Evolutionary conservation across 2,888 invertebrate genomes (phyloP).

Genomic region (Atethmia centrago): DNA sequence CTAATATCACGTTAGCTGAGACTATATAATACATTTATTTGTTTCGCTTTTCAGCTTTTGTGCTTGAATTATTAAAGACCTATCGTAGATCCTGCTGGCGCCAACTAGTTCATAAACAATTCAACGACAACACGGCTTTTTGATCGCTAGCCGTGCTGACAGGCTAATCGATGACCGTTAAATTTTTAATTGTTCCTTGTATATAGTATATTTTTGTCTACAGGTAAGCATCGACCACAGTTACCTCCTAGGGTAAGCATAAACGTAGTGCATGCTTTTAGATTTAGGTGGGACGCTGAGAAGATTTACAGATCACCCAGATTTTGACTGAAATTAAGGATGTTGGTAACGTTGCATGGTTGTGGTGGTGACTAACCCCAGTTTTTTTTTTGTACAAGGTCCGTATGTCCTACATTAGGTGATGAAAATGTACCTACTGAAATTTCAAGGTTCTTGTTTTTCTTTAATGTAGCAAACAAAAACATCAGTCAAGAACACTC

Average conservation of each 20-base stretch:
- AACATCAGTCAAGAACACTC: no score
- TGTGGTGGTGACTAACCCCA: neutral
- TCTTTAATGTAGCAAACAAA: neutral
- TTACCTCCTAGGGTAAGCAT: conserved; percentile 24
- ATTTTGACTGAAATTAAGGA: neutral
- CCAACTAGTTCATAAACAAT: conserved; percentile 1
- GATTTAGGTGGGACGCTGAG: neutral
- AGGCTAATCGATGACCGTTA: no score
- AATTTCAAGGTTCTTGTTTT: neutral
- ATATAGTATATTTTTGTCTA: conserved; percentile 25
- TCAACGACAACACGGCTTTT: neutral
- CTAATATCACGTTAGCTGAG: no score
- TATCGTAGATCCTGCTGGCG: neutral
- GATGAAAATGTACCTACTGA: neutral
- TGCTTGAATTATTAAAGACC: conserved; percentile 11
- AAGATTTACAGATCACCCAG: neutral
- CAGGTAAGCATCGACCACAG: conserved; percentile 37
- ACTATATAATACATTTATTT: neutral
- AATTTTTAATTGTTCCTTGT: neutral
- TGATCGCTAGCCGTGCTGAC: neutral
- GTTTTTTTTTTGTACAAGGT: neutral
- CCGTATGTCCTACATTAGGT: no score
- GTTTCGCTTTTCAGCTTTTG: neutral
- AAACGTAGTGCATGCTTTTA: neutral
- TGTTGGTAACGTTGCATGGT: neutral